Conservation (phyloP, 2,888 invertebrate genomes). For the Diachrysia chrysitis region DNA sequence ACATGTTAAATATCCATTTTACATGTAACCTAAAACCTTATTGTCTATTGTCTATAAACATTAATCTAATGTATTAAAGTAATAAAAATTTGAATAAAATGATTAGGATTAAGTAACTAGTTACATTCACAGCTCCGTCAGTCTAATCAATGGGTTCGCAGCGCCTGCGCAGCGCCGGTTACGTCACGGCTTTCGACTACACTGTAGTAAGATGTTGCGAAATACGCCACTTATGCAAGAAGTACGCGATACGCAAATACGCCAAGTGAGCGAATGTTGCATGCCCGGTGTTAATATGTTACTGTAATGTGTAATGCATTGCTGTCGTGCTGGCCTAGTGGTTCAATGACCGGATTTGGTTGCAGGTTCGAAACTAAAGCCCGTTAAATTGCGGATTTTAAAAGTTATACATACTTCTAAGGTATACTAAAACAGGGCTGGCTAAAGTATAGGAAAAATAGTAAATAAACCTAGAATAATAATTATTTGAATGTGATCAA, state of each 20-base stretch:
- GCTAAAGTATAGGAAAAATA: no score
- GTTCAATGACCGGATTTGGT: slow-evolving; percentile 8
- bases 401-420: background rate
- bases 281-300: slow-evolving; percentile 60
- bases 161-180: slow-evolving; percentile 69
- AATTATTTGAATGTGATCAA: no score
- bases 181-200: slow-evolving; percentile 85
- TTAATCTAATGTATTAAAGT: slow-evolving; percentile 18
- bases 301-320: slow-evolving; percentile 53
- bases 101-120: slow-evolving; percentile 77
- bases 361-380: background rate
- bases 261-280: slow-evolving; percentile 68
- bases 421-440: background rate
- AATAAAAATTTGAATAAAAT: slow-evolving; percentile 59
- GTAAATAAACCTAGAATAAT: no score
- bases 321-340: slow-evolving; percentile 8
- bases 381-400: background rate
- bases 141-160: slow-evolving; percentile 83
- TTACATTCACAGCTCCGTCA: slow-evolving; percentile 77
- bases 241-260: slow-evolving; percentile 80
- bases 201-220: slow-evolving; percentile 79
- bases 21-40: background rate
- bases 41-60: slow-evolving; percentile 11
- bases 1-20: background rate
- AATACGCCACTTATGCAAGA: slow-evolving; percentile 82